phyloP scores from a whole-genome alignment of 1,140 invertebrate genomes.

The Euglossa dilemma region DNA sequence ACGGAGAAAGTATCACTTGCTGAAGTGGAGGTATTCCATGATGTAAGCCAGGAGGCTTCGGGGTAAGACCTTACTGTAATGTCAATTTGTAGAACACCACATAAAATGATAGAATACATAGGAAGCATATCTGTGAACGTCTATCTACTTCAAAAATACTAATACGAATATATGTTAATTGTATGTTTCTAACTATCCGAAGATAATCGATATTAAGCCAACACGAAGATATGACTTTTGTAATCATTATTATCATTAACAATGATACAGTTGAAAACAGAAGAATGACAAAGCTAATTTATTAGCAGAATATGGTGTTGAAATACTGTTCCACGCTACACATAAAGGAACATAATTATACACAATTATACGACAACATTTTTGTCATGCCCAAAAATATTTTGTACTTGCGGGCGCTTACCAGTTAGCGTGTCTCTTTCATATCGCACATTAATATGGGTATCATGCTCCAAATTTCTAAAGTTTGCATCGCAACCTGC shows the following conservation, averaged over 20 bases:
- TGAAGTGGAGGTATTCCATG: constrained; percentile 45
- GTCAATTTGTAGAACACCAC: constrained; percentile 29
- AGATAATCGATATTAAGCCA: background rate
- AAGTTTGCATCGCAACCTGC: constrained; percentile 97
- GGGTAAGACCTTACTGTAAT: constrained; percentile 40
- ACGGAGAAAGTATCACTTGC: constrained; percentile 36
- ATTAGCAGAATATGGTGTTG: background rate
- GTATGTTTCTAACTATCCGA: background rate
- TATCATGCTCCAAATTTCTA: constrained; percentile 95
- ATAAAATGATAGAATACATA: constrained; percentile 41
- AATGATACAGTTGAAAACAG: background rate
- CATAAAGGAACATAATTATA: background rate
- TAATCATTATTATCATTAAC: background rate
- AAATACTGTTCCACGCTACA: background rate
- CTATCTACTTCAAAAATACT: background rate
- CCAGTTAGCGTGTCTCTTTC: constrained; percentile 93
- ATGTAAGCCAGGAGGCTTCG: constrained; percentile 46
- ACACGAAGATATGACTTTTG: background rate
- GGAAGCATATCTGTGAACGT: constrained; percentile 17
- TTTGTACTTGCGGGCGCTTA: constrained; percentile 74
- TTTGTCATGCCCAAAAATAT: constrained; percentile 4
- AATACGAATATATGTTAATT: background rate
- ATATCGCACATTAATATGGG: constrained; percentile 95
- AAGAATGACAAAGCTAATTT: background rate
- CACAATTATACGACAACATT: constrained; percentile 3